Base-by-base conservation (phyloP, 1,140 invertebrate species). In the Drosophila nigromelanica region DNA sequence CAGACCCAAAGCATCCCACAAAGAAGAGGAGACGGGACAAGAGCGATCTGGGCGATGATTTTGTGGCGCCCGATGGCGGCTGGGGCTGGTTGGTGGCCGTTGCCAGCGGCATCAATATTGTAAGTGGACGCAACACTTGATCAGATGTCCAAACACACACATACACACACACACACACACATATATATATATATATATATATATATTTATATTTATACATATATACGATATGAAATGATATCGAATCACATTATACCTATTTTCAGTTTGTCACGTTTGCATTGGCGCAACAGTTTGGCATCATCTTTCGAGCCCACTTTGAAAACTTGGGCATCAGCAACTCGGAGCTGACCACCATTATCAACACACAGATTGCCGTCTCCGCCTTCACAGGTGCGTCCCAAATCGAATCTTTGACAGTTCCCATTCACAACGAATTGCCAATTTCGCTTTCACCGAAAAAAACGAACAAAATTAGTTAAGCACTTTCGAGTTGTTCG, bases 331-430 rank as follows among this genome's bases (percentile, higher is more conserved):
- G 93, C 33, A 94, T 95, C 66, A 93, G 85, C 72, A 93, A 92
- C 50, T 93, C 94, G 3, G 89, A 95, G 91, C 93, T 93, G 24
- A 94, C 95, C 2, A 94, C 94, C 4, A 94, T 95, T 73, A 94
- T 95, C 67, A 95, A 95, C 81, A 93, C 94, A 83, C 94, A 95
- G 89, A 93, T 93, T 15, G 95, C 95, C 2, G 93, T 94, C 47
- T 94, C 93, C 60, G 93, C 94, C 74, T 93, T 91, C 71, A 90
- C 85, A 59, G 90, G 90, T 91, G n/a, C 8, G 33, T 35, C 33
- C 1, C 33, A 7, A 35, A 35, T 0, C 33, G 33, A 35, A 8
- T 35, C 33, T 35, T 35, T 27, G 5, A 6, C 27, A 78, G 77
- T 45, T 40, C 27, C 27, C 27, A 27, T 27, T 27, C 27, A 27